phyloP scores from a whole-genome alignment of 2,113 vertebrate species.

The Poecilia latipinna region DNA sequence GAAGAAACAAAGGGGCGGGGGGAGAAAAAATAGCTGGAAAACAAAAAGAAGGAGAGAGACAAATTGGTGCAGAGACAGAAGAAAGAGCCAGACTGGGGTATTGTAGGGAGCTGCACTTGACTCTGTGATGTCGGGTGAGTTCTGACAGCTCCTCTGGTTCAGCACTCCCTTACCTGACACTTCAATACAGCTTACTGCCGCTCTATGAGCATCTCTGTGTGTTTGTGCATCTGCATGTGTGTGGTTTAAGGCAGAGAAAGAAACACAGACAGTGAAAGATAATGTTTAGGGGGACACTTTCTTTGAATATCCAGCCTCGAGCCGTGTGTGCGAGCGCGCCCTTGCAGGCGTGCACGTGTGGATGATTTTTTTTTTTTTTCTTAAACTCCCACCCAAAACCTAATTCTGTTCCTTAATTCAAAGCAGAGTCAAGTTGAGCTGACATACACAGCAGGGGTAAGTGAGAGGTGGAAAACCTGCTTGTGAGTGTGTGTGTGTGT shows the following conservation, averaged over 20 bases:
- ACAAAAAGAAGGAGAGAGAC: constrained; percentile 25
- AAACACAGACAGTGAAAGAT: constrained; percentile 7
- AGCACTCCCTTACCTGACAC: constrained; percentile 63
- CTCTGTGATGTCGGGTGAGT: constrained; percentile 62
- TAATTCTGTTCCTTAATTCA: constrained; percentile 73
- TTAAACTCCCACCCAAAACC: constrained; percentile 51
- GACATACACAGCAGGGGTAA: constrained; percentile 65
- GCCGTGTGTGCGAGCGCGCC: constrained; percentile 4
- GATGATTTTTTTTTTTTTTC: constrained; percentile 21
- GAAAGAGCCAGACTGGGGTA: constrained; percentile 46
- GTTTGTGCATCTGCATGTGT: constrained; percentile 4
- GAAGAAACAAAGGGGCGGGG: not conserved
- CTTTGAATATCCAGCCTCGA: constrained; percentile 29
- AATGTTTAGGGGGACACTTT: constrained; percentile 32
- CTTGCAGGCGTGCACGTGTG: not conserved
- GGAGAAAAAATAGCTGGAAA: not conserved
- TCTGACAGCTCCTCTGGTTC: constrained; percentile 69
- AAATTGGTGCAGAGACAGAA: constrained; percentile 42
- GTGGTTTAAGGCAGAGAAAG: constrained; percentile 8
- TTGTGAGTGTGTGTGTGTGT: constrained; percentile 8
- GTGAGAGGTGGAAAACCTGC: constrained; percentile 15
- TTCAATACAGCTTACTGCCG: constrained; percentile 52
- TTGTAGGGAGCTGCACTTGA: constrained; percentile 46
- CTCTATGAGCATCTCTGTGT: constrained; percentile 26
- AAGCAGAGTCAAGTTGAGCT: constrained; percentile 64